A percentile compares a stretch with the other conserved stretches of the same genome.
phyloP scores from a whole-genome alignment of 53 echinoderm and acorn worm species.

The Astropecten irregularis region DNA sequence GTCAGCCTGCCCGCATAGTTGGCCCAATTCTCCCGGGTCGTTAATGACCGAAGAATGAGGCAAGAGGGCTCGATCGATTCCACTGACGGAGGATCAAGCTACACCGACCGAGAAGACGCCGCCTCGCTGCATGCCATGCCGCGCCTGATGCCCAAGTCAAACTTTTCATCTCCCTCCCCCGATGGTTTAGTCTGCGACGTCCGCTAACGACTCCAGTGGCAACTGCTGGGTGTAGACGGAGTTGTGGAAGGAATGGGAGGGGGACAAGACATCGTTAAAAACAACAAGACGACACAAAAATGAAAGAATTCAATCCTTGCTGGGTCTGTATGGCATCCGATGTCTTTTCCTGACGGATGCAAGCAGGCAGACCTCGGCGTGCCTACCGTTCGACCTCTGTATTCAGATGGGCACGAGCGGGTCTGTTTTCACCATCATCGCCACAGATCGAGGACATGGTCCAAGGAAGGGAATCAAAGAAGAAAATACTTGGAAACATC shows the following conservation, averaged over 20 bases:
- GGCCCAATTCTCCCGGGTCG: background rate
- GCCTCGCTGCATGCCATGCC: too few species aligned
- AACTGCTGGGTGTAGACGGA: slow-evolving; percentile 14
- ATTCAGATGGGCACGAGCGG: background rate
- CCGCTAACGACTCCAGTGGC: slow-evolving; percentile 13
- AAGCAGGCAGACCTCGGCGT: background rate
- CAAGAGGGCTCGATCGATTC: background rate
- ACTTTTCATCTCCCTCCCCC: too few species aligned
- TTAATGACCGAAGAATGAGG: background rate
- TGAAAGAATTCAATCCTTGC: background rate
- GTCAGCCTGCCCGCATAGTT: background rate
- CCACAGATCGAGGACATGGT: background rate
- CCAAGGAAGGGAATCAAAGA: background rate
- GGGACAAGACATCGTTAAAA: background rate
- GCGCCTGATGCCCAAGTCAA: too few species aligned
- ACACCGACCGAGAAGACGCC: too few species aligned
- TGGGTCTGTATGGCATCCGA: slow-evolving; percentile 23
- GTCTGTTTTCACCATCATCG: slow-evolving; percentile 7
- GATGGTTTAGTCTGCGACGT: slow-evolving; percentile 40
- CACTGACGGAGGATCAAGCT: background rate
- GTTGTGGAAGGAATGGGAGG: background rate
- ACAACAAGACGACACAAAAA: background rate
- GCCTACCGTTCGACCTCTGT: background rate
- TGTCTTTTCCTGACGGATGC: slow-evolving; percentile 46
- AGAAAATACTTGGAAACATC: slow-evolving; percentile 2